Percentiles rank a stretch among this genome's conserved stretches.
These are phyloP conservation scores for Dorcus hopei DNA, from an alignment of 2,888 invertebrate genomes.

Conservation along the genomic window DNA sequence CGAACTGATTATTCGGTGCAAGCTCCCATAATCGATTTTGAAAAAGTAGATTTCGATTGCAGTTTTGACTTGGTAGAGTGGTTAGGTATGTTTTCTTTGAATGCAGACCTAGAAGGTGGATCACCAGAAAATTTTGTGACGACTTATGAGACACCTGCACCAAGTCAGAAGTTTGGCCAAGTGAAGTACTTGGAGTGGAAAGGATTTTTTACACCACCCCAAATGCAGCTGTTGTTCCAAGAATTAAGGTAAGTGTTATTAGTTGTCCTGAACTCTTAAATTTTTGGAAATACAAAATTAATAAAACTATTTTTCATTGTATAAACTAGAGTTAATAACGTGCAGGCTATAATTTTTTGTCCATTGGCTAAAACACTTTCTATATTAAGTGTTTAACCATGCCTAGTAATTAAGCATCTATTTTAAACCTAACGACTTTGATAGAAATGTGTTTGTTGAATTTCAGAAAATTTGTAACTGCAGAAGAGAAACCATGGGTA, in stretches of 20 bases:
- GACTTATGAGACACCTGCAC: slow-evolving; percentile 46
- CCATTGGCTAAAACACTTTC: too few species aligned
- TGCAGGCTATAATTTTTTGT: too few species aligned
- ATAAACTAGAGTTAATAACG: too few species aligned
- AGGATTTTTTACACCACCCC: slow-evolving; percentile 52
- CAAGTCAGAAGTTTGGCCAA: slow-evolving; percentile 40
- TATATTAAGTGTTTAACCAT: too few species aligned
- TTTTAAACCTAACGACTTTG: too few species aligned
- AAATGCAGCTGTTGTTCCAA: slow-evolving; percentile 44
- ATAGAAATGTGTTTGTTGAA: too few species aligned
- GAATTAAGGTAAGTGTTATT: slow-evolving; percentile 37
- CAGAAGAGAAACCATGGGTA: slow-evolving; percentile 47
- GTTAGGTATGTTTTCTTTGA: slow-evolving; percentile 54
- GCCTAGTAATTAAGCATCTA: too few species aligned
- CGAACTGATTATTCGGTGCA: slow-evolving; percentile 43
- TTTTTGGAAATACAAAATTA: not conserved
- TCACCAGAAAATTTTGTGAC: slow-evolving; percentile 43
- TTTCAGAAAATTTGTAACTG: too few species aligned
- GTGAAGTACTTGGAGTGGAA: slow-evolving; percentile 49
- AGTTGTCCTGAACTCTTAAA: too few species aligned
- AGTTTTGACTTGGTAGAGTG: slow-evolving; percentile 53
- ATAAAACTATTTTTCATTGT: not conserved
- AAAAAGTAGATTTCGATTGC: slow-evolving; percentile 33
- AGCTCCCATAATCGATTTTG: slow-evolving; percentile 44
- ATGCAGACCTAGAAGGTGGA: slow-evolving; percentile 43